Evolutionary conservation across 2,888 invertebrate genomes (phyloP), one percentile per base, ranked within the genome.

Genomic region (Apamea monoglypha): DNA sequence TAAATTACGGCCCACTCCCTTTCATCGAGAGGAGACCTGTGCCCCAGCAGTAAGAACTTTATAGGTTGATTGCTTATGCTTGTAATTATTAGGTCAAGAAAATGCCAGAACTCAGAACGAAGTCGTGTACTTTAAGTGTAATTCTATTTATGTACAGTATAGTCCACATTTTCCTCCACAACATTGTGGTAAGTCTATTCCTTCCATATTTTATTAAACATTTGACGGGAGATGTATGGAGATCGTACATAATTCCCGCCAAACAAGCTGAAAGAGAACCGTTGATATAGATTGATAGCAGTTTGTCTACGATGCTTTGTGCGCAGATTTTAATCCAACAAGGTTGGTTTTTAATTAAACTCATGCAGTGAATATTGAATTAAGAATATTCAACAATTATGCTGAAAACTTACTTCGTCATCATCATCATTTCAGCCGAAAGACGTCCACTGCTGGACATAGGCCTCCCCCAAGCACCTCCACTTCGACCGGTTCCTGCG

Each of bases 201-300:
- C n/a, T 40, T 75, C 53, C 71, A 83, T 78, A 89, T 88, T 87
- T 89, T 88, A 89, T 85, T 84, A 74, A 81, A 78, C 86, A 84
- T 86, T 85, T 83, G 81, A 21, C 67, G 64, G 29, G 77, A 90
- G 87, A 91, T 91, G 85, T 92, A 92, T 92, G 80, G 89, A 88
- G 82, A 91, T 89, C 90, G 91, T 88, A 83, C 91, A 90, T 91
- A 92, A 92, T 92, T 91, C 90, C 82, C 81, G 81, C 88, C 88
- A 89, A 90, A 90, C 74, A 59, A 74, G 25, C 68, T 63, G 74
- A 79, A 71, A 76, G 53, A 64, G 32, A 71, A 50, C 63, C 29
- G 18, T 50, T 74, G 76, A 82, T 79, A 82, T 53, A 76, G 59
- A 85, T 79, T 76, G 78, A 85, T 84, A n/a, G 61, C 67, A 59